phyloP scores from a whole-genome alignment of 2,113 vertebrate genomes.

The Dissostichus mawsoni region DNA sequence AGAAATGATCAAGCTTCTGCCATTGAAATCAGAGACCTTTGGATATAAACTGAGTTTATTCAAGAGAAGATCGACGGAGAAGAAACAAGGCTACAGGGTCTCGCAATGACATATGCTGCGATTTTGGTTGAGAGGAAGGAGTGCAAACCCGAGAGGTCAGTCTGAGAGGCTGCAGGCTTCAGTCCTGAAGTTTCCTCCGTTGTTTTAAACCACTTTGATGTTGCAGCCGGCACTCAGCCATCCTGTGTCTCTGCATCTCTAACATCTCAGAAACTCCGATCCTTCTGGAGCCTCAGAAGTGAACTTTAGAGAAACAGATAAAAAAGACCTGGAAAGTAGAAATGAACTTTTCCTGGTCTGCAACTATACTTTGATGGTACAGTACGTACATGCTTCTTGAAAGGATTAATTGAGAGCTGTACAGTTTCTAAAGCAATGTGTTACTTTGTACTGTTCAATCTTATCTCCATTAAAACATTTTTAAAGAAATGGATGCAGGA shows the following conservation, averaged over 20 bases:
- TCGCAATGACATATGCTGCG: conserved; percentile 5
- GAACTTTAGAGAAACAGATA: conserved; percentile 5
- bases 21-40: conserved; percentile 15
- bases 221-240: conserved; percentile 7
- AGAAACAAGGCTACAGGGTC: conserved; percentile 31
- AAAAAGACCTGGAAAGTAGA: conserved; percentile 30
- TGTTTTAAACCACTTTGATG: conserved; percentile 46
- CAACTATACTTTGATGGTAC: neutral
- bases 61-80: conserved; percentile 2
- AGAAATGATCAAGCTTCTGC: conserved; percentile 12
- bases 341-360: conserved; percentile 18
- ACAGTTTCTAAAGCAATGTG: neutral
- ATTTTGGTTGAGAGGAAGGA: conserved; percentile 25
- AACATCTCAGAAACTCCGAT: conserved; percentile 10
- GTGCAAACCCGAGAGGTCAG: conserved; percentile 17
- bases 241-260: conserved; percentile 5
- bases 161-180: conserved; percentile 36
- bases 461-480: neutral
- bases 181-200: conserved; percentile 18
- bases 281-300: neutral
- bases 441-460: neutral
- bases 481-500: neutral
- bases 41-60: conserved; percentile 24
- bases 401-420: neutral
- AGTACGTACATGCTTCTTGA: neutral